A percentile compares a stretch with the other conserved stretches of the same genome.
phyloP scores from a whole-genome alignment of 2,113 vertebrate genomes.

The Etheostoma cragini region DNA sequence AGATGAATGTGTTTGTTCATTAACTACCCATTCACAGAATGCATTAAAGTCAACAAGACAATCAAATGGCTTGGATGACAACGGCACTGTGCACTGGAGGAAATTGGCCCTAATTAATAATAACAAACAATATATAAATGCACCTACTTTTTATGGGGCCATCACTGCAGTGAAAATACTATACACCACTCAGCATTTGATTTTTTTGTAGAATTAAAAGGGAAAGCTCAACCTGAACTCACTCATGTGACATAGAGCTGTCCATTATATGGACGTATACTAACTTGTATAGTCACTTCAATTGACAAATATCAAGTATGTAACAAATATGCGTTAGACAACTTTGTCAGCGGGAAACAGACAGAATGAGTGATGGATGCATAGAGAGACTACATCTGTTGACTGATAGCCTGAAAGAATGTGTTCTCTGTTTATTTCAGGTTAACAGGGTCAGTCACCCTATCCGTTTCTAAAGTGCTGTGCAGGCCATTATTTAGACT shows the following conservation, averaged over 20 bases:
- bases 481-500: neutral
- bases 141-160: neutral
- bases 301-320: neutral
- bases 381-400: neutral
- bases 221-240: neutral
- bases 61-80: conserved; percentile 17
- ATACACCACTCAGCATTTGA: neutral
- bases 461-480: neutral
- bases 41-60: conserved; percentile 29
- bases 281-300: neutral
- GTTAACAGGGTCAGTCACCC: neutral
- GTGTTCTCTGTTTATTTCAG: neutral
- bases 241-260: neutral
- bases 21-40: conserved; percentile 1
- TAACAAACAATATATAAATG: neutral
- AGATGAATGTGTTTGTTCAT: conserved; percentile 21
- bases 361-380: neutral
- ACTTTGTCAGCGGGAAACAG: too few relatives aligned
- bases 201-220: neutral
- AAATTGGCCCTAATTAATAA: neutral
- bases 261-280: neutral
- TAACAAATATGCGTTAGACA: too few relatives aligned
- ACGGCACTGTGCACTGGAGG: neutral
- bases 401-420: neutral
- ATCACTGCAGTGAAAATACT: neutral